Evolutionary conservation across 1,140 invertebrate species (phyloP).

Genomic region (Drosophila bocqueti): DNA sequence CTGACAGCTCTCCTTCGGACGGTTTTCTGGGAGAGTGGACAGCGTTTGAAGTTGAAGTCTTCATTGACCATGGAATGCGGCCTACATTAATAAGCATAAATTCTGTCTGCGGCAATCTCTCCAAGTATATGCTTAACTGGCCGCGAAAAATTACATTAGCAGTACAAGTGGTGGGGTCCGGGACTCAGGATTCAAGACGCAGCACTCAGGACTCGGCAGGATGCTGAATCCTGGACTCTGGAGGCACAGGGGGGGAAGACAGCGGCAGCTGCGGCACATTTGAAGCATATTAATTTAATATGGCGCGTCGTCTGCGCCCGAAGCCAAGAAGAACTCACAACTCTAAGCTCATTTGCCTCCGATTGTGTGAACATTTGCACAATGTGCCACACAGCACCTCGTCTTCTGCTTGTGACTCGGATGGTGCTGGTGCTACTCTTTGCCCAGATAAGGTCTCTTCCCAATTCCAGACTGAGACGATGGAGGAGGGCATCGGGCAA

Average conservation of each 20-base stretch:
- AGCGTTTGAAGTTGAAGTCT: slow-evolving; percentile 37
- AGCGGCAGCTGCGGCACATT: slow-evolving; percentile 37
- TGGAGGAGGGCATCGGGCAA: slow-evolving; percentile 1
- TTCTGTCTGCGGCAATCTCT: slow-evolving; percentile 55
- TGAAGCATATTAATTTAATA: slow-evolving; percentile 64
- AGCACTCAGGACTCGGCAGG: background rate
- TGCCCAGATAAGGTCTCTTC: slow-evolving; percentile 34
- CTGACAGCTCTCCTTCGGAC: slow-evolving; percentile 1
- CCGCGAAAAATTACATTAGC: slow-evolving; percentile 62
- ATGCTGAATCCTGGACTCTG: background rate
- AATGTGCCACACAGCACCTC: slow-evolving; percentile 38
- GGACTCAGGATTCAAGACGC: background rate
- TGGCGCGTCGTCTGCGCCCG: slow-evolving; percentile 33
- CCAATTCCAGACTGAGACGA: slow-evolving; percentile 1
- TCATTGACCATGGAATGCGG: slow-evolving; percentile 49
- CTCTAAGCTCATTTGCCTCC: slow-evolving; percentile 64
- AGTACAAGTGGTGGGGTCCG: slow-evolving; percentile 18
- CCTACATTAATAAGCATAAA: slow-evolving; percentile 76
- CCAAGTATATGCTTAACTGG: slow-evolving; percentile 46
- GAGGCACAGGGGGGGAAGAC: background rate
- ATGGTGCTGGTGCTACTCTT: slow-evolving; percentile 19
- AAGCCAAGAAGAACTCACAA: slow-evolving; percentile 25
- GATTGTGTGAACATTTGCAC: slow-evolving; percentile 64
- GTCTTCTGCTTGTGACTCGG: background rate
- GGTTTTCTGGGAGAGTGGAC: slow-evolving; percentile 19